Evolutionary conservation across 2,113 vertebrate genomes (phyloP), one percentile per base, ranked within the genome.

Genomic region (Furnarius figulus): DNA sequence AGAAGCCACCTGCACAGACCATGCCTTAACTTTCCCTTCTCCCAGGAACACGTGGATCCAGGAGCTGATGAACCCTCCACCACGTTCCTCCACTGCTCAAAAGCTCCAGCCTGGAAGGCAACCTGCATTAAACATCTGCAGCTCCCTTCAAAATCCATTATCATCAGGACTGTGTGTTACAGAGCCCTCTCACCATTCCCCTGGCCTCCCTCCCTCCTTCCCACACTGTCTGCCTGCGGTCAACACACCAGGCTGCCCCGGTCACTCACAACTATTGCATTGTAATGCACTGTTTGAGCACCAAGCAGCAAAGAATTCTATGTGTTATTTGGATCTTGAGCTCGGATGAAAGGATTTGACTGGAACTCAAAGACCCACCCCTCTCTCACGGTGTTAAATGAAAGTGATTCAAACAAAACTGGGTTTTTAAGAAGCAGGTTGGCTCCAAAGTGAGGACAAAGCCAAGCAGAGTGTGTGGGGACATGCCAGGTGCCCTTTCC

Each of bases 21-120:
- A 30, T 0, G 0, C 3, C 1, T 12, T 14, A 35, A 23, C 37
- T 63, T 47, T 23, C 70, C 40, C 12, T 31, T 33, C 77, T 59
- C n/a, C n/a, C 19, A 8, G 63, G 49, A 72, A 14, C 35, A 31
- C 0, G 0, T 0, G 3, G 27, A 23, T 19, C 53, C 17, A 3
- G 0, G 0, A 52, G 53, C 9, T 19, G 53, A 63, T 2, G 37
- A 33, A 73, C 56, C 35, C 37, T 83, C 59, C 1, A 1, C 70
- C 4, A 3, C 0, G 0, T n/a, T 61, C 75, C 74, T 44, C 37
- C 31, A 0, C 14, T 15, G 27, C 61, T 61, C 50, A 1, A 12
- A 49, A 63, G n/a, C 33, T 76, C 73, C 47, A 35, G 67, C 46
- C 58, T 53, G 74, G 70, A 50, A 8, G 6, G 17, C 16, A 52